Conservation (phyloP, 2,888 invertebrate genomes). For the Diarsia mendica region DNA sequence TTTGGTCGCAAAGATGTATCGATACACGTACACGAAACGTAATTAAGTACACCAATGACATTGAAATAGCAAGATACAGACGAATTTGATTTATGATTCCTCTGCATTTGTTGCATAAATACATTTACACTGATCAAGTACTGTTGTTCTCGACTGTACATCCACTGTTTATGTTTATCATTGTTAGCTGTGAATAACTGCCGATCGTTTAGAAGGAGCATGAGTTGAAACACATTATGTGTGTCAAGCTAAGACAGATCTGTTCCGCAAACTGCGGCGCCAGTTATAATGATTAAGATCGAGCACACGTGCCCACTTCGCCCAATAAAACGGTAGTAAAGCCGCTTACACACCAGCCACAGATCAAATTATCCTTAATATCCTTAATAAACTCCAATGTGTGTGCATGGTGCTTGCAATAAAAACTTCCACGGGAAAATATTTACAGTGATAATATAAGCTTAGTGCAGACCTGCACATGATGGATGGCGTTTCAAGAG, state of each 20-base stretch:
- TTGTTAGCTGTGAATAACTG: constrained; percentile 48
- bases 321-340: constrained; percentile 72
- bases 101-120: constrained; percentile 22
- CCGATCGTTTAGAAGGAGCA: constrained; percentile 39
- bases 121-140: constrained; percentile 15
- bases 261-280: constrained; percentile 62
- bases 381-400: constrained; percentile 63
- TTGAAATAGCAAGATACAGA: constrained; percentile 8
- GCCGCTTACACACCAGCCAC: constrained; percentile 61
- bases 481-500: constrained; percentile 50
- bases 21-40: not conserved
- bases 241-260: constrained; percentile 58
- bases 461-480: constrained; percentile 42
- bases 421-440: constrained; percentile 65
- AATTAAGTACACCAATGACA: not conserved
- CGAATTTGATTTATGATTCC: not conserved
- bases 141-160: constrained; percentile 5
- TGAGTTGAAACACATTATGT: constrained; percentile 51
- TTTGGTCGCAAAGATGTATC: not conserved
- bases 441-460: constrained; percentile 61
- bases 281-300: constrained; percentile 67
- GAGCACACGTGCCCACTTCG: constrained; percentile 69
- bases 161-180: constrained; percentile 39
- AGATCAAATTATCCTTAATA: constrained; percentile 65
- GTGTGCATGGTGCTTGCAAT: constrained; percentile 56